phyloP scores from a whole-genome alignment of 2,797 vertebrate genomes.

The Crax fasciolata region DNA sequence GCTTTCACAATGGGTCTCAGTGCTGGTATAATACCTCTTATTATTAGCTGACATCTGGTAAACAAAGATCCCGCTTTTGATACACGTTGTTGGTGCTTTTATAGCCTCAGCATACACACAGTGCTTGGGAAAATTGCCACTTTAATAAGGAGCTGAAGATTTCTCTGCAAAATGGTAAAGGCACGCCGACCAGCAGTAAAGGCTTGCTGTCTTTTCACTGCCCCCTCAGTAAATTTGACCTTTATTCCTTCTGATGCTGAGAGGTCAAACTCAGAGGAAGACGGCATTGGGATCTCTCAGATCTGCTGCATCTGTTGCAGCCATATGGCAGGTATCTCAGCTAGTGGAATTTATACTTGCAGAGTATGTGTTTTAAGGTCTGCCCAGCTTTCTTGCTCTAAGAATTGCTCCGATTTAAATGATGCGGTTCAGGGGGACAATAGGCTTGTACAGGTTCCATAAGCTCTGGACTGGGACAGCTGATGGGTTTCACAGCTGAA shows the following conservation, averaged over 20 bases:
- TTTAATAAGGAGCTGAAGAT: background rate
- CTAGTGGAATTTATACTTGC: background rate
- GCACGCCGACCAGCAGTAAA: accelerated
- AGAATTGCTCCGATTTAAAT: accelerated
- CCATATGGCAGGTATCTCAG: accelerated
- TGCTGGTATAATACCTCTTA: slow-evolving; percentile 36
- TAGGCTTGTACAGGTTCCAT: accelerated
- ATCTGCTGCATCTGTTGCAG: accelerated
- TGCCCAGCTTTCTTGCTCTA: background rate
- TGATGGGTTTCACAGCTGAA: background rate
- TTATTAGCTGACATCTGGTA: slow-evolving; percentile 68
- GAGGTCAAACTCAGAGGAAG: background rate
- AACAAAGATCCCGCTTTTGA: slow-evolving; percentile 51
- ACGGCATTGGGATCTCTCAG: accelerated
- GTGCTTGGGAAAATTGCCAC: background rate
- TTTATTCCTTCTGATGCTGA: background rate
- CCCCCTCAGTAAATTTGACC: accelerated
- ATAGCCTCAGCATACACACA: accelerated
- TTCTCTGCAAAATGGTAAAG: background rate
- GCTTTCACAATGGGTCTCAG: slow-evolving; percentile 19
- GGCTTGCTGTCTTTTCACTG: accelerated
- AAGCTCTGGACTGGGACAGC: background rate
- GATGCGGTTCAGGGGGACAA: accelerated
- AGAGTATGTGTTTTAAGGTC: accelerated
- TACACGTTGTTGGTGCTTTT: background rate